A percentile compares a stretch with the other conserved stretches of the same genome.
phyloP scores from a whole-genome alignment of 2,888 invertebrate species.

The Lasioglossum calceatum region DNA sequence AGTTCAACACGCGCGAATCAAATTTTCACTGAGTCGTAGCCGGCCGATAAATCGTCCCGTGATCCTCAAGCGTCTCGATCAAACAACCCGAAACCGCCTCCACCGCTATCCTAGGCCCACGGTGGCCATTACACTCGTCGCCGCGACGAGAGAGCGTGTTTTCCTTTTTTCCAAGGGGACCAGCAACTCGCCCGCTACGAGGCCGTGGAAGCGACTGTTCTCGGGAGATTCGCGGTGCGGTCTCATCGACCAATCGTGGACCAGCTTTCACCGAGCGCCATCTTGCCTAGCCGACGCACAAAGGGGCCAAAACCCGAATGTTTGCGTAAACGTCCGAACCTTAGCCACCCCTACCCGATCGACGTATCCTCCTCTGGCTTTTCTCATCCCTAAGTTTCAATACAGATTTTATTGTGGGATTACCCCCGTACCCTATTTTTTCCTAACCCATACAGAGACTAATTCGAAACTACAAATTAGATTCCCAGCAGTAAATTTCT shows the following conservation, averaged over 20 bases:
- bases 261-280: constrained; percentile 73
- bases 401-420: constrained; percentile 68
- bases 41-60: constrained; percentile 31
- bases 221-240: constrained; percentile 75
- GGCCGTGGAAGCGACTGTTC: constrained; percentile 72
- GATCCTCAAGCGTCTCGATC: constrained; percentile 25
- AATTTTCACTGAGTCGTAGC: constrained; percentile 41
- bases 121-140: constrained; percentile 72
- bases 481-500: not conserved
- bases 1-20: constrained; percentile 58
- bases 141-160: constrained; percentile 69
- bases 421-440: constrained; percentile 33
- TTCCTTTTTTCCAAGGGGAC: constrained; percentile 58
- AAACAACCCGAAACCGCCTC: constrained; percentile 31
- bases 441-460: constrained; percentile 13
- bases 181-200: constrained; percentile 70
- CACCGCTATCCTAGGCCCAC: constrained; percentile 62
- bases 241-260: constrained; percentile 73
- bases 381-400: constrained; percentile 69
- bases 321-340: constrained; percentile 70
- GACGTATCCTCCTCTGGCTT: constrained; percentile 68
- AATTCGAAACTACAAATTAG: constrained; percentile 30
- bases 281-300: constrained; percentile 74
- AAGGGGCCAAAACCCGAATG: constrained; percentile 70
- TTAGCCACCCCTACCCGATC: constrained; percentile 62